Evolutionary conservation across 2,888 invertebrate species (phyloP).

Genomic region (Drosophila cracens): DNA sequence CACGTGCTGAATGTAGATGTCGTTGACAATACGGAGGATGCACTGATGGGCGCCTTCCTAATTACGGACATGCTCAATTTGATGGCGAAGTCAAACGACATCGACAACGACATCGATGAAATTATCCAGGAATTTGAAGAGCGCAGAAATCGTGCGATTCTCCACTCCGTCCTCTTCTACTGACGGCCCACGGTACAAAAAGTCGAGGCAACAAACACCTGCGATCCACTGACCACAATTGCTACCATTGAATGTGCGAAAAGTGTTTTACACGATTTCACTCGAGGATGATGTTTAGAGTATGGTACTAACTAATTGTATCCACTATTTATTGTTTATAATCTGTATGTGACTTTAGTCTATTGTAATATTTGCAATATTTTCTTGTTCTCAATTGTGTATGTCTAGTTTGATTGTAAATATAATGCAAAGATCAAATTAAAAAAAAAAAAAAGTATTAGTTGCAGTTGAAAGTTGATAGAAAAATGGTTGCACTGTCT

Average conservation of each 20-base stretch:
- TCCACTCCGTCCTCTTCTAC: slow-evolving; percentile 73
- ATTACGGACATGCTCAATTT: slow-evolving; percentile 97
- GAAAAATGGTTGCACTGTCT: no score
- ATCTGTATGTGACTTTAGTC: slow-evolving; percentile 30
- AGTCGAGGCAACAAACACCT: slow-evolving; percentile 44
- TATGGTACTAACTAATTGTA: slow-evolving; percentile 35
- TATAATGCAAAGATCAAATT: slow-evolving; percentile 36
- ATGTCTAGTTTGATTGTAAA: slow-evolving; percentile 46
- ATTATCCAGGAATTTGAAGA: slow-evolving; percentile 74
- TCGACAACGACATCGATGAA: slow-evolving; percentile 74
- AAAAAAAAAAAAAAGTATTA: background rate
- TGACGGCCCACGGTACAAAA: slow-evolving; percentile 59
- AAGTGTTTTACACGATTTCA: background rate
- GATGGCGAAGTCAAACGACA: slow-evolving; percentile 80
- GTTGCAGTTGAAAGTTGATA: no score
- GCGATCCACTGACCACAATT: slow-evolving; percentile 42
- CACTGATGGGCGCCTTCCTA: slow-evolving; percentile 98
- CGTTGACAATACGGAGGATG: slow-evolving; percentile 99
- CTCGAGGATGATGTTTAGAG: slow-evolving; percentile 22
- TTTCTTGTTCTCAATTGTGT: slow-evolving; percentile 39
- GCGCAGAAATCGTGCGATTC: slow-evolving; percentile 64
- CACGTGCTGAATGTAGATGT: slow-evolving; percentile 99
- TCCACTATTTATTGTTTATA: background rate
- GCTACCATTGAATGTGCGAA: slow-evolving; percentile 27
- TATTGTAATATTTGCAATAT: slow-evolving; percentile 21